phyloP scores from a whole-genome alignment of 2,797 vertebrate species.

The Sebastes vulpes region DNA sequence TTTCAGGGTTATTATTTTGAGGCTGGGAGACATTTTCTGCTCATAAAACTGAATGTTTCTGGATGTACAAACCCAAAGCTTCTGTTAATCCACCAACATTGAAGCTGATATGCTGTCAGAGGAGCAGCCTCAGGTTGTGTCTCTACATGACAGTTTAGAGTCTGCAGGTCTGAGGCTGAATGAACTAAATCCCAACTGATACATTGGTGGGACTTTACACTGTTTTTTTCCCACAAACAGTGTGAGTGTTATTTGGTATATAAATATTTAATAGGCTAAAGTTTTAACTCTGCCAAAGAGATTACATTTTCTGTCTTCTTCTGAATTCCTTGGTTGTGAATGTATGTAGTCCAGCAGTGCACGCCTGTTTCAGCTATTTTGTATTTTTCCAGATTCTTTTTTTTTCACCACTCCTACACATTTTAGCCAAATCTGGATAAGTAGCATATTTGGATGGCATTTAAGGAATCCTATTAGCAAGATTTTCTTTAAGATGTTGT shows the following conservation, averaged over 20 bases:
- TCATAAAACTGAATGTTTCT: background rate
- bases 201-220: background rate
- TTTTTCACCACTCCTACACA: background rate
- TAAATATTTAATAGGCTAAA: background rate
- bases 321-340: background rate
- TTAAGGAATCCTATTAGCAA: background rate
- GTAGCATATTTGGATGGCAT: background rate
- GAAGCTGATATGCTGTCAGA: background rate
- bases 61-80: background rate
- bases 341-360: too few relatives aligned
- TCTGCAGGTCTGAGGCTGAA: background rate
- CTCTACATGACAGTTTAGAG: background rate
- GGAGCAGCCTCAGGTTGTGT: constrained; percentile 15
- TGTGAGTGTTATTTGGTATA: background rate
- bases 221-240: background rate
- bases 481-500: background rate
- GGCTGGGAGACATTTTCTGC: background rate
- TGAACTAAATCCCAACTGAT: background rate
- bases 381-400: background rate
- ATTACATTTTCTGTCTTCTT: background rate
- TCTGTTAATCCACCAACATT: background rate
- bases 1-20: background rate
- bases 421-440: background rate
- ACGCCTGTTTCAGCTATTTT: background rate
- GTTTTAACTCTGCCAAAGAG: background rate